Evolutionary conservation across 2,797 vertebrate genomes (phyloP), one percentile per base, ranked within the genome.

Genomic region (Gambelia wislizenii): DNA sequence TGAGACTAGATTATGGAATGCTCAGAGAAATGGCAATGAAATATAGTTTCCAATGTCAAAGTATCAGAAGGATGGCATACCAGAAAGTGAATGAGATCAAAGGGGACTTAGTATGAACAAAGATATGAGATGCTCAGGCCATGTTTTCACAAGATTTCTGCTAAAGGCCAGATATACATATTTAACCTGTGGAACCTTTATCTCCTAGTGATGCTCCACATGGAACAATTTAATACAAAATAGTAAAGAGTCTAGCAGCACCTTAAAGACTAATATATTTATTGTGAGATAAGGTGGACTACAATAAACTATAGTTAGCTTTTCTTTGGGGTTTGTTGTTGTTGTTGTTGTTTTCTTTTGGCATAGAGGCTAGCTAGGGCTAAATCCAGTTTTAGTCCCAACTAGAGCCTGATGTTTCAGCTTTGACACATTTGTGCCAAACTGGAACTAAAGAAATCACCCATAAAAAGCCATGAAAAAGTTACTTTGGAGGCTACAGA

Each of bases 1-100:
- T 86, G 84, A 89, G n/a, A 64, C 33, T 75, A 64, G 54, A 54
- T 89, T 85, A 85, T 81, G 25, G 69, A 74, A 59, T 69, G 82
- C 86, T 91, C 20, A 85, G 33, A 61, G 33, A 82, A 92, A 54
- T 70, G 0, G 0, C 75, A 91, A 86, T 1, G 0, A 87, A 91
- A 86, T 18, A 75, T 0, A 88, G 16, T 8, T 27, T 69, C 13
- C 2, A 3, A 87, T 85, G 42, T 36, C 78, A 82, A 0, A 39
- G n/a, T 52, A 74, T 67, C 61, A 75, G 52, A 0, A 64, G 44
- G 0, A 0, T 30, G 64, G 20, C 33, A 52, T 30, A 91, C 77
- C 72, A 83, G 67, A 1, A 75, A 4, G 4, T 75, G 52, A 89
- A 52, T 80, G 44, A 47, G 27, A n/a, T 64, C 10, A 49, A 27